Evolutionary conservation across 2,888 invertebrate species (phyloP).

Genomic region (Saturnia japonica): DNA sequence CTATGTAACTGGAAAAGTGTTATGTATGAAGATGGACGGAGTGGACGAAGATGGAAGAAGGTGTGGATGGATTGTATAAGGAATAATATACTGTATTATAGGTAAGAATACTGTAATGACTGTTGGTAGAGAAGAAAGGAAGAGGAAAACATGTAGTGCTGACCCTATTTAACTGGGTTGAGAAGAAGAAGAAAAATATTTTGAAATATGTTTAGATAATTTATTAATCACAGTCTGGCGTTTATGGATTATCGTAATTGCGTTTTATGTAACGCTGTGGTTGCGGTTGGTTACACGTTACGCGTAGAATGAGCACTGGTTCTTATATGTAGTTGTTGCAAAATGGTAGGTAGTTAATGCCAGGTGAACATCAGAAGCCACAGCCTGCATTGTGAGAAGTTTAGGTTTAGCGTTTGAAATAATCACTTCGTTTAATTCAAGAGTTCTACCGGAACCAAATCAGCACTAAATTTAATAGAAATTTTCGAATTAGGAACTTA

Average conservation of each 20-base stretch:
- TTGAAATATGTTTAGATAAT: neutral
- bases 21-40: too few relatives aligned
- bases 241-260: too few relatives aligned
- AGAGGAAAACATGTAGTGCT: too few relatives aligned
- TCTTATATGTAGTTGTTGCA: neutral
- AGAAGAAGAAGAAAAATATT: neutral
- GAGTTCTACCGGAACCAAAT: neutral
- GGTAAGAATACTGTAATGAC: too few relatives aligned
- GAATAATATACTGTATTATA: too few relatives aligned
- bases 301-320: neutral
- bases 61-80: too few relatives aligned
- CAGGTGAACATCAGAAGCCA: neutral
- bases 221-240: neutral
- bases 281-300: neutral
- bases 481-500: neutral
- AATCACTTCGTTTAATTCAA: neutral
- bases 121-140: too few relatives aligned
- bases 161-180: too few relatives aligned
- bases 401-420: neutral
- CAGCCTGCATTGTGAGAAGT: neutral
- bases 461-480: neutral
- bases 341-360: neutral
- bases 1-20: too few relatives aligned
- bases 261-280: neutral
- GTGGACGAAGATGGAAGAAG: too few relatives aligned